Evolutionary conservation across 2,113 vertebrate genomes (phyloP).

Genomic region (Prolemur simus): DNA sequence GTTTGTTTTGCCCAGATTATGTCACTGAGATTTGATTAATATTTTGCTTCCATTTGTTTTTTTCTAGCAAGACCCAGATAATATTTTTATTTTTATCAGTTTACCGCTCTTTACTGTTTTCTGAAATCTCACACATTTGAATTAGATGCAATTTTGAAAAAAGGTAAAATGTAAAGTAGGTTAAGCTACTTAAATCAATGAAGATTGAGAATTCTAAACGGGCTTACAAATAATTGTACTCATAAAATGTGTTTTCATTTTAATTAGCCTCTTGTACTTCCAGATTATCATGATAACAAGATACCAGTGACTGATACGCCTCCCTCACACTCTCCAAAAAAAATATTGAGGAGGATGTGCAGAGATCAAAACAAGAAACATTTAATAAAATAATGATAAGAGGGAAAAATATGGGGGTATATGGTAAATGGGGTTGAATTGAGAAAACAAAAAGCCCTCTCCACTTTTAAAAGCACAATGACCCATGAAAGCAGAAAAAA

Average conservation of each 20-base stretch:
- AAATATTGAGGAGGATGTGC: background rate
- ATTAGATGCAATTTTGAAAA: background rate
- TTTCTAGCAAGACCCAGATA: background rate
- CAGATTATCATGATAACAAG: background rate
- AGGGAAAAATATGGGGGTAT: background rate
- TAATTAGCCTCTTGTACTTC: background rate
- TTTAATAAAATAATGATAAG: background rate
- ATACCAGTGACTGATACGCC: background rate
- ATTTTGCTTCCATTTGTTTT: background rate
- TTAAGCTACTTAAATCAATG: background rate
- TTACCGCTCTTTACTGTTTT: background rate
- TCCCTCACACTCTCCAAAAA: background rate
- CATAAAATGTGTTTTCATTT: background rate
- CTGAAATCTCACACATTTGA: background rate
- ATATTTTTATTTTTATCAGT: background rate
- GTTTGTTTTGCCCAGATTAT: background rate
- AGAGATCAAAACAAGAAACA: background rate
- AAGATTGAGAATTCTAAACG: background rate
- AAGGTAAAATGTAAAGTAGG: background rate
- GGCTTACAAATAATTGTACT: background rate
- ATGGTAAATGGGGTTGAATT: background rate
- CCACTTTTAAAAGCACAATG: background rate
- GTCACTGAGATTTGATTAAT: background rate
- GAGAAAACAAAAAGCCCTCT: background rate
- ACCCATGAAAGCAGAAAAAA: background rate